Base-by-base conservation (phyloP, 2,888 invertebrate genomes). In the Glaucopsyche alexis region DNA sequence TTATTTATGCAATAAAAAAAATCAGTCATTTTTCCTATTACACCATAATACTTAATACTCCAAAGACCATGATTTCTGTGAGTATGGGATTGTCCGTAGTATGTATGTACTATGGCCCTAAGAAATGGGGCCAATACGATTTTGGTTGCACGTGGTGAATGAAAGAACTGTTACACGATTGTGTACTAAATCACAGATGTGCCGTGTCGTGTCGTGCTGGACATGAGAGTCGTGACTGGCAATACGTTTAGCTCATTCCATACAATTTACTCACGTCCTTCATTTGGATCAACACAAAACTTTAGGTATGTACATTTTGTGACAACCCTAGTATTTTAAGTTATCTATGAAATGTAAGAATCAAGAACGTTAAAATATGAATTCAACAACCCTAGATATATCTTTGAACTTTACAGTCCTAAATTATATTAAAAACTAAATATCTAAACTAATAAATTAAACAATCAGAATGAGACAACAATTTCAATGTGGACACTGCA, bases 181-280 rank as follows among this genome's bases (percentile, higher is more conserved):
- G n/a, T 14, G 29, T 29, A 1, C 29, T 29, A 4, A 4, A 55
- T 65, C 72, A 52, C 52, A 74, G 71, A 72, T 73, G 55, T 65
- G 40, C 64, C 72, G 67, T 65, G 72, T 80, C 80, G 78, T 78
- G 74, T 80, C 80, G 78, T 78, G 74, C 77, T 75, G 75, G 78
- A 82, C 86, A 87, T 84, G 86, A 85, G 83, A 83, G 75, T 88
- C 89, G 89, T 89, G 89, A 88, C 85, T 75, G 75, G 76, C 81
- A 84, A 87, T 87, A 55, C 72, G 71, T 73, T 71, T 49, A 52
- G 49, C 65, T 71, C 50, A 49, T 71, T 73, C n/a, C 42, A 47
- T 42, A 73, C 47, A 47, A 47, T 29, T 65, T 55, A 38, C 64
- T 49, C 38, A 49, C 66, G 42, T 73, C 70, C 67, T 47, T 64